These are phyloP conservation scores for Drosophila barbarae DNA, from an alignment of 2,888 invertebrate species.

Conservation along the genomic window DNA sequence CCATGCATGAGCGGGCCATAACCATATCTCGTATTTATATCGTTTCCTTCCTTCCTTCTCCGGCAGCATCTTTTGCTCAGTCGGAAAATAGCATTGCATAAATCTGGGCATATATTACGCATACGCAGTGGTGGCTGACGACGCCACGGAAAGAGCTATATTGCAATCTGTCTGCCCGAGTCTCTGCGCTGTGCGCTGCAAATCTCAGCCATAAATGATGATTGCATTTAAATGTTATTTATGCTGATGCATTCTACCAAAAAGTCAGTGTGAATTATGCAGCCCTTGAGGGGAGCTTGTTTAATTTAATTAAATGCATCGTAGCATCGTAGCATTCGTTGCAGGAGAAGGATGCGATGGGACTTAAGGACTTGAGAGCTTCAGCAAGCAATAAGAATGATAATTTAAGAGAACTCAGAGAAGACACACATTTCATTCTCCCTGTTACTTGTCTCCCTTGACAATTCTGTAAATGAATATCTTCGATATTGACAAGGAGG, in stretches of 20 bases:
- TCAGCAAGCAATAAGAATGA: not conserved
- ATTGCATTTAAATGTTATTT: slow-evolving; percentile 51
- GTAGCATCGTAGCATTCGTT: not conserved
- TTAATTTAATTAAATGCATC: slow-evolving; percentile 37
- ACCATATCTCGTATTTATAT: slow-evolving; percentile 46
- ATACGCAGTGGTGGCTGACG: slow-evolving; percentile 41
- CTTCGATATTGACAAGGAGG: not conserved
- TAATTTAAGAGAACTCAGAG: not conserved
- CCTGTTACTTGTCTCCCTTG: not conserved
- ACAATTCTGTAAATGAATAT: not conserved
- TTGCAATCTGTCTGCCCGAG: slow-evolving; percentile 39
- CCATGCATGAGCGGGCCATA: slow-evolving; percentile 46
- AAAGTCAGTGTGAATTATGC: slow-evolving; percentile 27
- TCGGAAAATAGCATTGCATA: slow-evolving; percentile 54
- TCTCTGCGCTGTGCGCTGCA: slow-evolving; percentile 4
- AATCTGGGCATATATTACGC: slow-evolving; percentile 55
- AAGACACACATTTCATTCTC: not conserved
- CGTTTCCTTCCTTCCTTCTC: slow-evolving; percentile 27
- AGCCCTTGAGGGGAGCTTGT: slow-evolving; percentile 18
- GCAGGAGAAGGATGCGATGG: not conserved
- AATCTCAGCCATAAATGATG: slow-evolving; percentile 41
- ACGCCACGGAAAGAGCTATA: slow-evolving; percentile 19
- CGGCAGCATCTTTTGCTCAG: slow-evolving; percentile 1
- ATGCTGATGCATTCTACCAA: slow-evolving; percentile 31
- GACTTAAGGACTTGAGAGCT: not conserved